Evolutionary conservation across 2,888 invertebrate species (phyloP).

Genomic region (Allygus modestus): DNA sequence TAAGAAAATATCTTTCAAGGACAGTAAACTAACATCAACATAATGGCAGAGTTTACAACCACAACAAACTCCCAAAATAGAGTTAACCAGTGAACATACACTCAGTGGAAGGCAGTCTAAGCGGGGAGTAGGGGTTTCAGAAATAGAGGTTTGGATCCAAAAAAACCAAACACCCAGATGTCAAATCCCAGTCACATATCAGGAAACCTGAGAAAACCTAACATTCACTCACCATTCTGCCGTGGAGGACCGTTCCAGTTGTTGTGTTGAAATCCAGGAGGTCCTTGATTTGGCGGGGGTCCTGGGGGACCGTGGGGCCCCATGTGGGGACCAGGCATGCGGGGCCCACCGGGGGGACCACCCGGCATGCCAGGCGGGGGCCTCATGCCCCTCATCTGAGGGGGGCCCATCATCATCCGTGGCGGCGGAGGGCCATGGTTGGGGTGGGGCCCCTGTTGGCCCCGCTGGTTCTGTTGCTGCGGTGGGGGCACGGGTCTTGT

Average conservation of each 20-base stretch:
- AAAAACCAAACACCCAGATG: constrained; percentile 2
- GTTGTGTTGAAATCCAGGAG: constrained; percentile 74
- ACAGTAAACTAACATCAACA: not conserved
- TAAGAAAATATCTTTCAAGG: not conserved
- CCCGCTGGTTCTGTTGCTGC: constrained; percentile 78
- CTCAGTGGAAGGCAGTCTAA: constrained; percentile 27
- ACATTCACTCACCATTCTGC: constrained; percentile 66
- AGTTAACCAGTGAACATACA: not conserved
- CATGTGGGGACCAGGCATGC: constrained; percentile 73
- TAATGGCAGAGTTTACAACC: not conserved
- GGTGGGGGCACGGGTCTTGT: constrained; percentile 90
- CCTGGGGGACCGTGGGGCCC: constrained; percentile 71
- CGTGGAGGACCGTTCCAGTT: constrained; percentile 76
- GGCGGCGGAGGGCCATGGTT: constrained; percentile 78
- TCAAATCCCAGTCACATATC: constrained; percentile 71
- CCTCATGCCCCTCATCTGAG: constrained; percentile 78
- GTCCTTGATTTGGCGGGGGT: constrained; percentile 77
- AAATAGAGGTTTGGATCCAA: not conserved
- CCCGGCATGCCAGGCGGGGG: constrained; percentile 75
- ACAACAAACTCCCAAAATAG: not conserved
- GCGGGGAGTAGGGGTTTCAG: not conserved
- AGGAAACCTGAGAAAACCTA: constrained; percentile 67
- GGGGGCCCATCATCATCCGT: constrained; percentile 79
- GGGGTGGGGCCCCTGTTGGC: constrained; percentile 76
- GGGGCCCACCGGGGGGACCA: constrained; percentile 77